Base-by-base conservation (phyloP, 1,140 invertebrate species). In the Bacillus rossius region DNA sequence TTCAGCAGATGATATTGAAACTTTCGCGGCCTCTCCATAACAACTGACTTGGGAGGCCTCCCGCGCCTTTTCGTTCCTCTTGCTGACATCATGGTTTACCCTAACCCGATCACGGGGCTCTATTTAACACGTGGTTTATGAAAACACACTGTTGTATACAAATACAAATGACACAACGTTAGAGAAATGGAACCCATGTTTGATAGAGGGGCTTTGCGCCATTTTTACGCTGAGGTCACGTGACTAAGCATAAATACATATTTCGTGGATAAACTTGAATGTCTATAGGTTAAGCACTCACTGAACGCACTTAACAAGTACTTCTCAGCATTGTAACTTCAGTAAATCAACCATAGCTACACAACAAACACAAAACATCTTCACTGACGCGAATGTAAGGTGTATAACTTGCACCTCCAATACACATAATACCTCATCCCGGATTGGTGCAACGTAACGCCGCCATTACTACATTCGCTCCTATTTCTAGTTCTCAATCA, bases 1-100 rank as follows among this genome's bases (percentile, higher is more conserved):
- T 94, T 93, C 71, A 94, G 81, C 69, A 92, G 77, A 77, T 91
- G 86, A 77, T 87, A 91, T 72, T 89, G 88, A 75, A 89, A 91
- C 78, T 88, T 90, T 69, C 84, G 86, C 64, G 86, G 84, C 69
- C 86, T 84, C 70, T 91, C 89, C 78, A 89, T 81, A 72, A 84
- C 85, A 66, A 88, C 86, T 57, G 90, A 87, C 81, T 93, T 94
- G 63, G 91, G 91, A 67, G 91, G 91, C 64, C 91, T 84, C 65
- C 91, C 91, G 76, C 89, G 80, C 75, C 91, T 85, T 75, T 93
- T 92, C 62, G 84, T 82, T 65, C 90, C 89, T 76, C 91, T 84
- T 65, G 88, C 85, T 66, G 88, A 87, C 89, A 92, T 92, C 72
- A 68, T 83, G 69, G 45, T 60, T 61, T 64, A 66, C 65, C 64